These are phyloP conservation scores for Tychaedon coryphoeus DNA, from an alignment of 2,113 vertebrate species.

Conservation along the genomic window DNA sequence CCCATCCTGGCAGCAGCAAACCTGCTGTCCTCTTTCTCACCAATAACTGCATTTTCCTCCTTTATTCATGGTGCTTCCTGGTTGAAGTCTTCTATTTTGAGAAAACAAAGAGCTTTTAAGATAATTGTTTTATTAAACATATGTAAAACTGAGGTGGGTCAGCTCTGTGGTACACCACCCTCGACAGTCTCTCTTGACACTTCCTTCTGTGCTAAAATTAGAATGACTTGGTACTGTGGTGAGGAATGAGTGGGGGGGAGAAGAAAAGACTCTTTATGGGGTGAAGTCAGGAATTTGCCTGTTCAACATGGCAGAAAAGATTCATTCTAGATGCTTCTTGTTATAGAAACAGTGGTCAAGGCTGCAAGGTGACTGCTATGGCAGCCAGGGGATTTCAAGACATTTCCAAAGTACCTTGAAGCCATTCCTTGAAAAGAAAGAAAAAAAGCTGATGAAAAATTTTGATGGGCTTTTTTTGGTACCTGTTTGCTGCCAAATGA, in stretches of 20 bases:
- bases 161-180: not conserved
- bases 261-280: not conserved
- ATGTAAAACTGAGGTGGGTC: not conserved
- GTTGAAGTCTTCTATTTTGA: not conserved
- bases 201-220: not conserved
- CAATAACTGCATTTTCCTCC: not conserved
- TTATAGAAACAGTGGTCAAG: not conserved
- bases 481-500: not conserved
- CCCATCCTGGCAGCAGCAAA: not conserved
- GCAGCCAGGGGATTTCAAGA: not conserved
- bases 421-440: not conserved
- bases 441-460: not conserved
- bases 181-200: not conserved
- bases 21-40: not conserved
- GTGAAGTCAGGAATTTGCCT: not conserved
- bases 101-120: slow-evolving; percentile 9
- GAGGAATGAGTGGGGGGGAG: not conserved
- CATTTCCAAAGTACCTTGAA: not conserved
- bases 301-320: not conserved
- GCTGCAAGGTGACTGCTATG: not conserved
- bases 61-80: not conserved
- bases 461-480: not conserved
- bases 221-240: not conserved
- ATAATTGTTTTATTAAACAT: not conserved
- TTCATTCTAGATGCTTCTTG: not conserved